Base-by-base conservation (phyloP, 2,888 invertebrate species). In the Caenorhabditis doughertyi region DNA sequence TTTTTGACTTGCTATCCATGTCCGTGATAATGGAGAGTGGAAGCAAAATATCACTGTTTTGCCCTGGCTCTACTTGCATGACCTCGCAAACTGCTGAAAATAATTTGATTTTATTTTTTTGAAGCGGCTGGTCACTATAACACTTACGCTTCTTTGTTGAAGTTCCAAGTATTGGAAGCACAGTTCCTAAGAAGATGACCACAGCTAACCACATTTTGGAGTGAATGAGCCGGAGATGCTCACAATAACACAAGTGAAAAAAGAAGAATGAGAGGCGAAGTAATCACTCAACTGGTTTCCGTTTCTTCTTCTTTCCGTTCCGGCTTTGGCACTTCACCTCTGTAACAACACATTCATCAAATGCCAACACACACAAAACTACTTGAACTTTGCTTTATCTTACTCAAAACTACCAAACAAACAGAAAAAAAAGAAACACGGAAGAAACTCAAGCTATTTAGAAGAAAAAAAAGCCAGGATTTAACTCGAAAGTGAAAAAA, bases 1-100 rank as follows among this genome's bases (percentile, higher is more conserved):
- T 47, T 32, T 76, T 79, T 7, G 74, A 74, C 16, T 76, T 79
- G 29, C 67, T 74, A 44, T 83, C 83, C 79, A 79, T 72, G 25
- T 83, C 83, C 16, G 77, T 80, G 4, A 83, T 80, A 18, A 83
- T 80, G 4, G 83, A 74, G 5, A 83, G 42, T 11, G 83, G 83
- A 5, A 83, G 79, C 3, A 83, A 62, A 32, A 83, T 79, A 21
- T 83, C 82, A 35, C 82, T 82, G 13, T 82, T 68, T 44, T 39
- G 44, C 1, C 39, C 55, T 3, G 77, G 25, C 27, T 72, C 77
- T 3, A 82, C 77, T 27, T 82, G 47, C 16, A 82, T 82, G 16
- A 82, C 67, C 29, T 82, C 82, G 18, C 82, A 82, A 21, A 67
- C 13, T 44, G 82, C 82, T 82, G 27, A 58, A 65, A 35, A 32